Base-by-base conservation (phyloP, 2,797 vertebrate genomes). In the Arrhamphus sclerolepis region DNA sequence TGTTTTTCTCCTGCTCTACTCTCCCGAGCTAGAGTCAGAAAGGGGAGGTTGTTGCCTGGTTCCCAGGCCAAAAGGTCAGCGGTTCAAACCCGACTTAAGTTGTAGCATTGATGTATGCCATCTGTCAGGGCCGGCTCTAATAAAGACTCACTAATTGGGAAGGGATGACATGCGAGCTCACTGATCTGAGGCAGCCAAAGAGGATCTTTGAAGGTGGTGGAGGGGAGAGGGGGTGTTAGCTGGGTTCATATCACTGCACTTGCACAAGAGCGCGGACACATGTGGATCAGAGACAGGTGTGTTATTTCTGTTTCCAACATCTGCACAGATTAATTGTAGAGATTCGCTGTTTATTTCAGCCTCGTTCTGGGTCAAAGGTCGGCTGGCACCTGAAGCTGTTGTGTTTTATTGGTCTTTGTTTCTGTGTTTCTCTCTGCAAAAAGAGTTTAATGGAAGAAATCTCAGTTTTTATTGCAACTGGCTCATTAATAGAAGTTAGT, bases 11-110 rank as follows among this genome's bases (percentile, higher is more conserved):
- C 9, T n/a, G 66, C 71, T 56, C 71, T 14, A 63, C 63, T 58
- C 5, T 7, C 62, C 22, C 22, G n/a, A n/a, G 70, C 70, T 51
- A 62, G 60, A 51, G 6, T 70, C 69, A 80, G 78, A 87, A 79
- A 85, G 76, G 63, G 41, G 46, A 77, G 67, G 65, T 77, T 80
- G 82, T 80, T 79, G 69, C 67, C 57, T 75, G 73, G 72, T 46
- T 73, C 49, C 9, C 42, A 42, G 74, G 78, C 71, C 82, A 70
- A 83, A 87, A 88, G 86, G 85, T 87, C 79, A 75, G 31, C 2
- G 52, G 85, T 89, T 89, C 71, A 91, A 89, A 90, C 89, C 88
- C 81, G 74, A 85, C 82, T 88, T 89, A 89, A 87, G 80, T 78
- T 78, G 52, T 62, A 54, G 46, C 77, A 85, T 28, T 91, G 88